Percentiles rank a stretch among this genome's conserved stretches.
These are phyloP conservation scores for Engystomops pustulosus DNA, from an alignment of 2,113 vertebrate genomes.

Conservation along the genomic window DNA sequence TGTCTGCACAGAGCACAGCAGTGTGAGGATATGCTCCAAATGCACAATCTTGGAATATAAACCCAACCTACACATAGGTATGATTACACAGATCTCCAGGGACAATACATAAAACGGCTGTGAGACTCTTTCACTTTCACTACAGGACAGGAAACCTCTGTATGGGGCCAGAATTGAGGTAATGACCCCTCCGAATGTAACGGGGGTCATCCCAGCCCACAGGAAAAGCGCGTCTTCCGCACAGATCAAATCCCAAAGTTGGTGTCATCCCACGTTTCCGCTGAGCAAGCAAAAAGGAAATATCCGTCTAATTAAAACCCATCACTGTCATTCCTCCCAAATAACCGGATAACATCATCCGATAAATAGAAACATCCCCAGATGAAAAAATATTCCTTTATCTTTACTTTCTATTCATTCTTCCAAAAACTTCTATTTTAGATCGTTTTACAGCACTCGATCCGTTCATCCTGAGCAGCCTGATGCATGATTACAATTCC, in stretches of 20 bases:
- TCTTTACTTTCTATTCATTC: too few species aligned
- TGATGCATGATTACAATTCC: neutral
- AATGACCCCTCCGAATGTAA: constrained; percentile 8
- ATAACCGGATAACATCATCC: neutral
- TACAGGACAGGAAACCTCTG: constrained; percentile 16
- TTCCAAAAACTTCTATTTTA: neutral
- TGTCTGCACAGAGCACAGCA: too few species aligned
- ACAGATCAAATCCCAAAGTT: neutral
- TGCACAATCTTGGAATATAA: too few species aligned
- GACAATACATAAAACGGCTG: too few species aligned
- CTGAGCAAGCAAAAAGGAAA: constrained; percentile 41
- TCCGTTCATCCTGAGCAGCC: neutral
- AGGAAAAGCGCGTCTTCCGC: constrained; percentile 8
- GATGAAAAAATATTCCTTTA: too few species aligned
- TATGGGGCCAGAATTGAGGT: constrained; percentile 5
- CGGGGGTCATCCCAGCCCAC: neutral
- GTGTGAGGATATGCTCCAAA: too few species aligned
- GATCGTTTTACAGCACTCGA: neutral
- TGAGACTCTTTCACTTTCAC: constrained; percentile 3
- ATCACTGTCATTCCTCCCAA: constrained; percentile 3
- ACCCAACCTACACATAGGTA: too few species aligned
- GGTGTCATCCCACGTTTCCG: constrained; percentile 2
- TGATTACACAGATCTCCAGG: too few species aligned
- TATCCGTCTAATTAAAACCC: constrained; percentile 29
- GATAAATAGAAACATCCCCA: constrained; percentile 20